These are phyloP conservation scores for Atherinosoma microstoma DNA, from an alignment of 2,797 vertebrate genomes.

Conservation along the genomic window DNA sequence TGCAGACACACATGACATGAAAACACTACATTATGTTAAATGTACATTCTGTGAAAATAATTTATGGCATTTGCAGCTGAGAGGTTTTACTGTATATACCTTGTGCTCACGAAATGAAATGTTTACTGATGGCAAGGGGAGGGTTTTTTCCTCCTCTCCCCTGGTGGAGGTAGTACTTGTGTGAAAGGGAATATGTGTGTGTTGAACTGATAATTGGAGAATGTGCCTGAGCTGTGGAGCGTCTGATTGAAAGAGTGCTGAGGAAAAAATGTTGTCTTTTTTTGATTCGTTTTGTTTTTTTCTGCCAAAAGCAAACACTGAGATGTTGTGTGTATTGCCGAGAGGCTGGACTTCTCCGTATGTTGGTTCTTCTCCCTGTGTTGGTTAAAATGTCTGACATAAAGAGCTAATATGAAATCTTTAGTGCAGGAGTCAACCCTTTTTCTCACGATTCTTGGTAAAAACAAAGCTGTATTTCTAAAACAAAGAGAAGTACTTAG, in stretches of 20 bases:
- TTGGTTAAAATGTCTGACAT: slow-evolving; percentile 56
- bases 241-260: slow-evolving; percentile 44
- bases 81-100: slow-evolving; percentile 76
- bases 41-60: slow-evolving; percentile 85
- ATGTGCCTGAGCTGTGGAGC: slow-evolving; percentile 37
- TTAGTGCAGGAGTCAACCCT: slow-evolving; percentile 26
- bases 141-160: slow-evolving; percentile 24
- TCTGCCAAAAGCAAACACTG: slow-evolving; percentile 77
- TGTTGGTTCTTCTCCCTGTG: slow-evolving; percentile 54
- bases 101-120: slow-evolving; percentile 62
- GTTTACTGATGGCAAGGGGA: slow-evolving; percentile 67
- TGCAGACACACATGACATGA: slow-evolving; percentile 14
- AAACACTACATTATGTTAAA: slow-evolving; percentile 52
- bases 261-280: slow-evolving; percentile 48
- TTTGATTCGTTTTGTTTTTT: slow-evolving; percentile 5
- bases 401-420: slow-evolving; percentile 46
- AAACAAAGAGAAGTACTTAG: slow-evolving; percentile 6
- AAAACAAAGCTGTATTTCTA: slow-evolving; percentile 18
- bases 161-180: slow-evolving; percentile 38
- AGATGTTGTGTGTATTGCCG: slow-evolving; percentile 54
- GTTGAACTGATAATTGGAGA: slow-evolving; percentile 27
- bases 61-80: slow-evolving; percentile 81
- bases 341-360: slow-evolving; percentile 72
- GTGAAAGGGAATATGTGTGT: slow-evolving; percentile 56
- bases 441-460: slow-evolving; percentile 37